Evolutionary conservation across 2,888 invertebrate species (phyloP).

Genomic region (Drosophila anomalipes): DNA sequence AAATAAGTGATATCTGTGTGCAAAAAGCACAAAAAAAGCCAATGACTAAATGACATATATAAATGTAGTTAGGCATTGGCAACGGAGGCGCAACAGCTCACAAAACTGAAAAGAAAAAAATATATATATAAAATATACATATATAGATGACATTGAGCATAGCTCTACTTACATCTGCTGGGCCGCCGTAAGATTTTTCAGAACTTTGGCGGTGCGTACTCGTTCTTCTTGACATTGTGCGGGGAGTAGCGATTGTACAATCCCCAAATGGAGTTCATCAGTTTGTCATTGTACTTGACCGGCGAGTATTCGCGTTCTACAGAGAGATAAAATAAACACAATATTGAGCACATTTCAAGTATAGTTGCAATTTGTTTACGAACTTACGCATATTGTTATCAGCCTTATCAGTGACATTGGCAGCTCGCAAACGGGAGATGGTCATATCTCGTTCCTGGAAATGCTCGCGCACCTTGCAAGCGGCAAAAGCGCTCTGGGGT

Average conservation of each 20-base stretch:
- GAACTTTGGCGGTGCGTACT: slow-evolving; percentile 63
- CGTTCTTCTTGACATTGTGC: slow-evolving; percentile 93
- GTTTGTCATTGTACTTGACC: slow-evolving; percentile 92
- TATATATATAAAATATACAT: background rate
- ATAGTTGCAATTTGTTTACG: background rate
- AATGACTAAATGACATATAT: slow-evolving; percentile 22
- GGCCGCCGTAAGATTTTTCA: slow-evolving; percentile 35
- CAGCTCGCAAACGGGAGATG: slow-evolving; percentile 84
- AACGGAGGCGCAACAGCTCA: slow-evolving; percentile 37
- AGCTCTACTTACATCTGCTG: slow-evolving; percentile 44
- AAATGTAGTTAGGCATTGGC: slow-evolving; percentile 29
- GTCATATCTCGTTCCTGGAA: slow-evolving; percentile 86
- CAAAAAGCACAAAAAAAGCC: slow-evolving; percentile 28
- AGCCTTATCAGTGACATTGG: slow-evolving; percentile 74
- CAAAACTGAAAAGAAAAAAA: slow-evolving; percentile 16
- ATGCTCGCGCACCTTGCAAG: slow-evolving; percentile 88
- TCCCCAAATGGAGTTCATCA: slow-evolving; percentile 97
- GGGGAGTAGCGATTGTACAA: slow-evolving; percentile 94
- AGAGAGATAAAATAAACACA: slow-evolving; percentile 55
- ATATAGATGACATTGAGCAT: background rate
- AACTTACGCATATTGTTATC: slow-evolving; percentile 82
- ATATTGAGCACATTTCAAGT: slow-evolving; percentile 9
- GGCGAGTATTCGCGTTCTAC: slow-evolving; percentile 89
- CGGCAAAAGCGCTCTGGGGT: slow-evolving; percentile 91
- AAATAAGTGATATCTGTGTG: slow-evolving; percentile 29